These are phyloP conservation scores for Epinotia nisella DNA, from an alignment of 2,888 invertebrate species.

Conservation along the genomic window DNA sequence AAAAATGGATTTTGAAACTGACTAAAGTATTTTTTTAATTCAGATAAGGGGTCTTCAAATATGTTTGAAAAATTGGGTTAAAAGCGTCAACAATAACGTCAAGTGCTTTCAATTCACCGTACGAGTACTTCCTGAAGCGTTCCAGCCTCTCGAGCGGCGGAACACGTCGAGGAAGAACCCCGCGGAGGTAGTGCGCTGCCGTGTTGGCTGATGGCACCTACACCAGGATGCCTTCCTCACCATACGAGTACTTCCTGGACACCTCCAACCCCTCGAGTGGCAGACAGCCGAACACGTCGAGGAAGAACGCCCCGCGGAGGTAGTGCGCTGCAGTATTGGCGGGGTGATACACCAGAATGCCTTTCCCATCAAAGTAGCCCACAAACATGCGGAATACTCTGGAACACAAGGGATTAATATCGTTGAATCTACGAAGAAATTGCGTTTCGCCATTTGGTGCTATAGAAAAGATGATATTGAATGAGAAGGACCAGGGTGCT, in stretches of 20 bases:
- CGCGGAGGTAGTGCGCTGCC: background rate
- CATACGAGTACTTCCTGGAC: slow-evolving; percentile 52
- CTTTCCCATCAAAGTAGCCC: slow-evolving; percentile 67
- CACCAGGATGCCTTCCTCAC: slow-evolving; percentile 48
- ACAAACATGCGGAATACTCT: slow-evolving; percentile 73
- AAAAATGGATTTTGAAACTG: too few species aligned
- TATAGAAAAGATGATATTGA: too few species aligned
- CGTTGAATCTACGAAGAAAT: too few species aligned
- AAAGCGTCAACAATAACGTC: too few species aligned
- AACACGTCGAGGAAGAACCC: background rate
- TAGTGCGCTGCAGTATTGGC: slow-evolving; percentile 71
- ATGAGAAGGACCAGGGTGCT: too few species aligned
- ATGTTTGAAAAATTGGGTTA: too few species aligned
- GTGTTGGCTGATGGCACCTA: background rate
- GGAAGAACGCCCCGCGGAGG: slow-evolving; percentile 65
- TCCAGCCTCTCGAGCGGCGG: background rate
- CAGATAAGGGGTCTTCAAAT: too few species aligned
- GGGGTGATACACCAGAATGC: slow-evolving; percentile 72
- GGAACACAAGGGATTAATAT: background rate
- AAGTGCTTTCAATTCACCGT: background rate
- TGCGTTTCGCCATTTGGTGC: too few species aligned
- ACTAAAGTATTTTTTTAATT: too few species aligned
- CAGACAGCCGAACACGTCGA: slow-evolving; percentile 65
- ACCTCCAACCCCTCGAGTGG: slow-evolving; percentile 66
- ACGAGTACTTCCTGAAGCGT: background rate